Base-by-base conservation (phyloP, 2,113 vertebrate genomes). In the Strix uralensis region DNA sequence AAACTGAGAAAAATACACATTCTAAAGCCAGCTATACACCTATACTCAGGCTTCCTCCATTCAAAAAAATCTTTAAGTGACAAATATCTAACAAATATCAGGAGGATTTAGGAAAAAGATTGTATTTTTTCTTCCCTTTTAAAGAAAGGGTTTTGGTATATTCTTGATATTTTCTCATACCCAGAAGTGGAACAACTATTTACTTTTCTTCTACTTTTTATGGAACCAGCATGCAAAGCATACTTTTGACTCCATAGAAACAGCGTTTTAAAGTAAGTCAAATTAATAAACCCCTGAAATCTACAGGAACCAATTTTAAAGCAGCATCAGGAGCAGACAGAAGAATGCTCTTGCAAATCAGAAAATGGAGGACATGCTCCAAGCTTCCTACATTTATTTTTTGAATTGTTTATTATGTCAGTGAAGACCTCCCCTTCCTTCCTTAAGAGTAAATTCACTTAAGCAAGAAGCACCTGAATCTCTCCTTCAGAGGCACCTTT, bases 191-290 rank as follows among this genome's bases (percentile, higher is more conserved):
- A 94, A 78, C 20, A 78, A n/a, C 46, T 75, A 12, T 82, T 86
- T 89, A 61, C 66, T 84, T 84, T 89, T 86, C 58, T 51, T 62
- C 42, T 71, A 12, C 32, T 73, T 95, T 66, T 80, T 61, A 40
- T 38, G 30, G 36, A 90, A 69, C 58, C 34, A 93, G 36, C 49
- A 58, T 3, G 25, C 23, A 83, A 72, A 62, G 15, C 51, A 36
- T 80, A 32, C 27, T 79, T 92, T 73, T 87, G 71, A 79, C 74
- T 75, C 81, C 87, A 94, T 47, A 94, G 91, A 96, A 96, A 96
- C 89, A 75, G 52, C 13, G 82, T 75, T 91, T 90, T 52, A 79
- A 90, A 46, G 12, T 19, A 65, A 81, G 21, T 83, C 49, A 92
- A 75, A 85, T 87, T 96, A 94, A 93, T 94, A 91, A 72, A 82